phyloP scores from a whole-genome alignment of 2,113 vertebrate species.

The Atlantisia rogersi region DNA sequence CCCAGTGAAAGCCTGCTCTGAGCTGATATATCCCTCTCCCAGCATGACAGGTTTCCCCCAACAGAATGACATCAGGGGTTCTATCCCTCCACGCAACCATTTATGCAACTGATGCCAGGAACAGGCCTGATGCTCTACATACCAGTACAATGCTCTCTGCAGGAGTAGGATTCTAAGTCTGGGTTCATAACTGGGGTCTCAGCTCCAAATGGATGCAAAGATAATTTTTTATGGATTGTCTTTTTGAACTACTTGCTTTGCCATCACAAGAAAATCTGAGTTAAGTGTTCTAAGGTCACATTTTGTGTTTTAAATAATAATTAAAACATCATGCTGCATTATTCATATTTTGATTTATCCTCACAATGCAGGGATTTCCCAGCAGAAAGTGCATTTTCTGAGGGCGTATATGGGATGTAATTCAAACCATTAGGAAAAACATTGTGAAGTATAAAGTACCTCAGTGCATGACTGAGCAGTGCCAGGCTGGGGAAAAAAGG shows the following conservation, averaged over 20 bases:
- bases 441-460: neutral
- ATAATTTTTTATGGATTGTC: neutral
- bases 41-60: neutral
- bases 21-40: neutral
- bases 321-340: neutral
- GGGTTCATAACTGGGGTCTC: neutral
- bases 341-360: neutral
- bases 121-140: neutral
- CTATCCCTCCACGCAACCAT: fast-evolving
- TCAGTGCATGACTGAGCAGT: neutral
- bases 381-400: neutral
- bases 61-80: neutral
- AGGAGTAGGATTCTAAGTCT: neutral
- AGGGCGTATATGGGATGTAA: neutral
- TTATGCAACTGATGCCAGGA: neutral
- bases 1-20: neutral
- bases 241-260: neutral
- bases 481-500: neutral
- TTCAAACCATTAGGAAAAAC: neutral
- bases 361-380: neutral
- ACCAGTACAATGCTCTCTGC: neutral
- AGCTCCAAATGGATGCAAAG: neutral
- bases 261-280: fast-evolving
- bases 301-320: neutral
- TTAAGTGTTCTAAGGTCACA: neutral